Conservation (phyloP, 2,113 vertebrate species). For the Prionailurus viverrinus region DNA sequence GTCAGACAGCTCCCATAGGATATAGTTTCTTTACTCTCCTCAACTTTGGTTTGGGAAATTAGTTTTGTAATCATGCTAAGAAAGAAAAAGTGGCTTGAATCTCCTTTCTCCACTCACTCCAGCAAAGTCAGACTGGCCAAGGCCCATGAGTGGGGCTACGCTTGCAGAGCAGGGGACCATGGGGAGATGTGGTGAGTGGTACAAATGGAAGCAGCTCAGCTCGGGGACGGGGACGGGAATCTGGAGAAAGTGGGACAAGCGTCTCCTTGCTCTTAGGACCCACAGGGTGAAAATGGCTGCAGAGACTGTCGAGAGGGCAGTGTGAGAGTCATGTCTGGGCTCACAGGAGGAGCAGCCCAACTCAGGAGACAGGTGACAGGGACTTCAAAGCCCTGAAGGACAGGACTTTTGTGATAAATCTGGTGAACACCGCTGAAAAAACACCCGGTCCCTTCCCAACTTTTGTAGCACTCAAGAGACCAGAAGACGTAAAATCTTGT, state of each 20-base stretch:
- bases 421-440: background rate
- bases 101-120: background rate
- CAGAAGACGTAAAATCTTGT: background rate
- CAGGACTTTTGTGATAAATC: background rate
- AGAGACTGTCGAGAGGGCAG: no score
- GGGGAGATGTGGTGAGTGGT: accelerated
- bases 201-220: background rate
- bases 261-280: accelerated
- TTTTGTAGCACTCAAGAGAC: background rate
- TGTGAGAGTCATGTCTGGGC: background rate
- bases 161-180: accelerated
- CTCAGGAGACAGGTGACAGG: background rate
- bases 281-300: accelerated
- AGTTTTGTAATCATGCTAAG: background rate
- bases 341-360: accelerated
- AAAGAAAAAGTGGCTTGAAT: background rate
- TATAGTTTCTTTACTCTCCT: background rate
- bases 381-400: background rate
- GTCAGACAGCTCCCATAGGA: background rate
- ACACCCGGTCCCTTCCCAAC: background rate
- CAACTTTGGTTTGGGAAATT: background rate
- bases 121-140: background rate
- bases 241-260: no score
- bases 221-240: accelerated
- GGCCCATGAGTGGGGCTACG: accelerated